Base-by-base conservation (phyloP, 2,797 vertebrate species). In the Danio kyathit region DNA sequence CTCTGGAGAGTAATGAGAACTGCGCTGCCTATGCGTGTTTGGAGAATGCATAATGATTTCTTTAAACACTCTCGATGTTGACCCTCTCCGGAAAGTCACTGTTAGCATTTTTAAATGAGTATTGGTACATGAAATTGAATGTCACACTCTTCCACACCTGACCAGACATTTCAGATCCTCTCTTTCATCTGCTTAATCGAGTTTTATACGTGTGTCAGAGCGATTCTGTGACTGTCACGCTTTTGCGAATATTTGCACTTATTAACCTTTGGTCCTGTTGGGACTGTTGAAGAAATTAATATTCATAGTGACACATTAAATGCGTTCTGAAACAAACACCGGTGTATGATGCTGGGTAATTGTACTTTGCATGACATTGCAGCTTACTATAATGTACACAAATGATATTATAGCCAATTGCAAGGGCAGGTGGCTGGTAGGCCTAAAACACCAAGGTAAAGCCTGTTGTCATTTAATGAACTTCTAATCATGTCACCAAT, bases 1-100 rank as follows among this genome's bases (percentile, higher is more conserved):
- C 83, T 89, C 82, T 87, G 89, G 85, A 70, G 88, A 86, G 86
- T 84, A 67, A 61, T 67, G 73, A 61, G 66, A 79, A 57, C 87
- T 86, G 83, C 87, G 77, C 79, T 9, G 52, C 83, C 81, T 87
- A 3, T 61, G 52, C 49, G 41, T 72, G 72, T 72, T 82, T 72
- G 41, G 70, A 74, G 83, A 80, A 81, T 72, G 71, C 60, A 49
- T 75, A 74, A 75, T 86, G 70, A 66, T 76, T 44, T 61, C 57
- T 49, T 74, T 66, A 71, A 84, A 76, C 54, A 66, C 74, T 66
- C 5, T 52, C 46, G 10, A 57, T 66, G 67, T 79, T 84, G 80
- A 71, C 72, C 64, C 57, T 51, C 64, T 14, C 29, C 56, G 40
- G 46, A 76, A 65, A 76, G 48, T 51, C 72, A 64, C 71, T 71